Conservation (phyloP, 2,113 vertebrate genomes). For the Pavo muticus region DNA sequence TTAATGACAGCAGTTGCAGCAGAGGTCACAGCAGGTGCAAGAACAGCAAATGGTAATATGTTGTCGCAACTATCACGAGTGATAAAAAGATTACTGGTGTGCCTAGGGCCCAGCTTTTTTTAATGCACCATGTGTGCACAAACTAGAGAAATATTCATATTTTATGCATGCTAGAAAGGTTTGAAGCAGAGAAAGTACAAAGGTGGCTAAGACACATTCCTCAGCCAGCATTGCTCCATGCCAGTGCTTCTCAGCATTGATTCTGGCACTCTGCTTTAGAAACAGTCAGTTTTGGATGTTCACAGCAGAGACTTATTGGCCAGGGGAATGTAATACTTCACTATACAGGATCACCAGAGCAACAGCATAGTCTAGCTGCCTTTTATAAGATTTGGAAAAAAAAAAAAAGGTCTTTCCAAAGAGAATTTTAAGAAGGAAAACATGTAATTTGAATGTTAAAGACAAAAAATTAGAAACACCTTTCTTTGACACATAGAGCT, state of each 20-base stretch:
- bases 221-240: neutral
- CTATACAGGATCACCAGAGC: neutral
- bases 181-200: neutral
- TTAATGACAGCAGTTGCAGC: neutral
- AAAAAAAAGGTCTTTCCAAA: neutral
- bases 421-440: neutral
- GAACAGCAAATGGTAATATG: neutral
- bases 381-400: neutral
- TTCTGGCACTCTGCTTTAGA: neutral
- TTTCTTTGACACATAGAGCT: neutral
- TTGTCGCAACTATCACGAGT: neutral
- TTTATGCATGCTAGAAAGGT: neutral
- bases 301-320: neutral
- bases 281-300: neutral
- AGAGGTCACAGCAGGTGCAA: neutral
- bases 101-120: neutral
- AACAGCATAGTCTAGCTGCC: neutral
- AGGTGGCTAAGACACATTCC: neutral
- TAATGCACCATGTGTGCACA: neutral
- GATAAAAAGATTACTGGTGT: neutral
- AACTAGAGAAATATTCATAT: neutral
- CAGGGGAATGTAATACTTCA: neutral
- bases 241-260: neutral
- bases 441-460: neutral
- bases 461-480: neutral